Evolutionary conservation across 2,797 vertebrate species (phyloP), one percentile per base, ranked within the genome.

Genomic region (Dendrocincla fuliginosa): DNA sequence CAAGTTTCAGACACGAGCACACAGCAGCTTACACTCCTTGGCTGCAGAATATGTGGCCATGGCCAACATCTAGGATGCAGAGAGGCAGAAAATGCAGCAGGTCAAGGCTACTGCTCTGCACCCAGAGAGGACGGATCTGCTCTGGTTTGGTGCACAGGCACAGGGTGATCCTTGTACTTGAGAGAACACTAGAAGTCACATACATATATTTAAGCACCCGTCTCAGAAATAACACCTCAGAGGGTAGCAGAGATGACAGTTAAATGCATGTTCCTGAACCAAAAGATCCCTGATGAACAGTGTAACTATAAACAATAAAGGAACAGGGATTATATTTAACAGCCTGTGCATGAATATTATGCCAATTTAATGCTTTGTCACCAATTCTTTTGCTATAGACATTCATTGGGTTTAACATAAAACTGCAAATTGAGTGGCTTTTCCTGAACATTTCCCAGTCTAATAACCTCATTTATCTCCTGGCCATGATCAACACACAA

Each of bases 141-240:
- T 27, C 30, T 14, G n/a, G 67, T 19, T 30, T 6, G 10, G 13
- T 17, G 59, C 0, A 0, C 3, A 44, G 30, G 24, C 23, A 61
- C 8, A 0, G 56, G 12, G 44, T 2, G 24, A 87, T 15, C 56
- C 61, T 16, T 0, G 0, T 35, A 46, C 65, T 71, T 4, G 2
- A 24, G 22, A 63, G 32, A 9, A 55, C 30, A 24, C 49, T 0
- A 35, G 16, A 53, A 69, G 39, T 37, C 20, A 49, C 55, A 55
- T 11, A 10, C 7, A 2, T 3, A 3, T n/a, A 64, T 49, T 68
- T 33, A 56, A 68, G 28, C 18, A 70, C 32, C 18, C 16, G 6
- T 25, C 57, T 71, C 28, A 18, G 28, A 88, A 71, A 52, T 11
- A 75, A 61, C 0, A 2, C 13, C 33, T 59, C 69, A 56, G 59